These are phyloP conservation scores for Molothrus ater DNA, from an alignment of 2,797 vertebrate genomes.

Conservation along the genomic window DNA sequence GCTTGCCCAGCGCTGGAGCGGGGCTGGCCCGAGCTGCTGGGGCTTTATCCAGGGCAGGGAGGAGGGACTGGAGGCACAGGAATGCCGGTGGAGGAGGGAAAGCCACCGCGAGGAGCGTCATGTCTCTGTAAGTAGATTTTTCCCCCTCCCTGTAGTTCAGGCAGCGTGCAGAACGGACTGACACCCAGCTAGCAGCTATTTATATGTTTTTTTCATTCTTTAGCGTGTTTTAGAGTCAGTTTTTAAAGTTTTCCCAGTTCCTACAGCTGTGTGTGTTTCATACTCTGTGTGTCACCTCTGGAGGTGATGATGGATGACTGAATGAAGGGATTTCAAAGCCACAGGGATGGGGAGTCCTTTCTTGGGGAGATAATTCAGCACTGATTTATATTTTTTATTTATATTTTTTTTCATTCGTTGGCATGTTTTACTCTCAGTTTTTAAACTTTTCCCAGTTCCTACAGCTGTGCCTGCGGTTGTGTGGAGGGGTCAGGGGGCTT, in stretches of 20 bases:
- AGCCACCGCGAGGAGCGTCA: neutral
- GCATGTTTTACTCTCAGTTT: neutral
- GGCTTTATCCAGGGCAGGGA: neutral
- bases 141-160: neutral
- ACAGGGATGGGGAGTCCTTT: too few relatives aligned
- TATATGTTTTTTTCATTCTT: neutral
- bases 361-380: too few relatives aligned
- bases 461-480: accelerated
- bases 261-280: too few relatives aligned
- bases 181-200: neutral
- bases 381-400: neutral
- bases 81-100: neutral
- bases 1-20: neutral
- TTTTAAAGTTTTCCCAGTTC: neutral
- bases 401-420: neutral
- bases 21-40: neutral
- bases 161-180: neutral
- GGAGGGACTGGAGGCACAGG: neutral
- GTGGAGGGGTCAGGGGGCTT: neutral
- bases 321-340: too few relatives aligned
- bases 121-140: slow-evolving; percentile 59
- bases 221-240: neutral
- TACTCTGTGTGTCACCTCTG: too few relatives aligned
- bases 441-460: neutral
- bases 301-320: too few relatives aligned